Evolutionary conservation across 2,888 invertebrate species (phyloP).

Genomic region (Drosophila pseudotalamancana): DNA sequence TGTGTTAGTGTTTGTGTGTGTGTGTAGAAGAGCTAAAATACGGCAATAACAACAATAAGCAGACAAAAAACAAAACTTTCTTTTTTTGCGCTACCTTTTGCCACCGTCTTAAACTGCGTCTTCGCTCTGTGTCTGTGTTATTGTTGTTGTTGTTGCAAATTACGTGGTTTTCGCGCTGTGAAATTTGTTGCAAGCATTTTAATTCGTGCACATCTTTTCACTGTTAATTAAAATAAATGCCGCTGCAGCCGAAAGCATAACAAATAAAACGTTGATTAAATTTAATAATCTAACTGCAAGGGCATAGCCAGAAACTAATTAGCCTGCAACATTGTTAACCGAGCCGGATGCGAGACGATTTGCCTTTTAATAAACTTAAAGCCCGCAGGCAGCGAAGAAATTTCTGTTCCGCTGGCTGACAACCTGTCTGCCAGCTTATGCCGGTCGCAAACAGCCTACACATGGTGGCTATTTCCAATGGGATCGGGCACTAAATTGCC

Average conservation of each 20-base stretch:
- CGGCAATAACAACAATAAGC: constrained; percentile 43
- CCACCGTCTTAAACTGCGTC: constrained; percentile 51
- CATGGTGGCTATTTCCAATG: constrained; percentile 51
- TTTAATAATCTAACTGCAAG: constrained; percentile 49
- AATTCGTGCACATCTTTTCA: constrained; percentile 55
- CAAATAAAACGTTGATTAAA: constrained; percentile 36
- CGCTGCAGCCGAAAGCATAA: constrained; percentile 40
- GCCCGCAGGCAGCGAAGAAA: constrained; percentile 25
- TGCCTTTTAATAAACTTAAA: not conserved
- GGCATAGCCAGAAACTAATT: constrained; percentile 43
- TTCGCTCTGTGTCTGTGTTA: constrained; percentile 17
- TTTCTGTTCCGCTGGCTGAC: constrained; percentile 17
- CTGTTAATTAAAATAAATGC: constrained; percentile 65
- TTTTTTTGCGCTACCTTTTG: constrained; percentile 78
- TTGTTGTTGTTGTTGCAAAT: constrained; percentile 53
- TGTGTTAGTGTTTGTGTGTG: constrained; percentile 27
- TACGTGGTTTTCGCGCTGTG: constrained; percentile 67
- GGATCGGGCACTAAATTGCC: constrained; percentile 53
- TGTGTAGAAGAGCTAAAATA: constrained; percentile 67
- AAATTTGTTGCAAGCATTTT: constrained; percentile 68
- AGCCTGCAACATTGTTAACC: constrained; percentile 10
- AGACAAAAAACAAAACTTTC: constrained; percentile 69
- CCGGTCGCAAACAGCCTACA: constrained; percentile 47
- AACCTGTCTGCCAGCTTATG: constrained; percentile 45
- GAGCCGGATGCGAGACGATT: constrained; percentile 38